These are phyloP conservation scores for Hartigia nigra DNA, from an alignment of 2,888 invertebrate species.

Conservation along the genomic window DNA sequence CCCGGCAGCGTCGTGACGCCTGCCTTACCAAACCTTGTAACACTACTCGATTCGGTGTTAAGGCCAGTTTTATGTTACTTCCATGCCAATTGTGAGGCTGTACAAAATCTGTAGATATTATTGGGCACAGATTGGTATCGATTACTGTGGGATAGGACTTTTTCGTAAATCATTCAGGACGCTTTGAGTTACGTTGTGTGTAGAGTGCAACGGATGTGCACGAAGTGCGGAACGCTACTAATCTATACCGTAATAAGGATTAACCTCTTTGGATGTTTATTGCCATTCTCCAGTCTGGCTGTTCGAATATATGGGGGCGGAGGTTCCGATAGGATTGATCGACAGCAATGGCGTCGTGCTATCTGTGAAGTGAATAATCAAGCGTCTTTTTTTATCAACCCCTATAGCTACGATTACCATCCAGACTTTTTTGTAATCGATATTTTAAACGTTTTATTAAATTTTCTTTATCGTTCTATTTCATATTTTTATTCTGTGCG, in stretches of 20 bases:
- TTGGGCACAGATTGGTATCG: background rate
- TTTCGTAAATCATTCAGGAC: background rate
- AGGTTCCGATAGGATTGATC: background rate
- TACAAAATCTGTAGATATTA: background rate
- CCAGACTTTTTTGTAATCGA: background rate
- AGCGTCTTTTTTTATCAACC: background rate
- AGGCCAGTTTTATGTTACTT: background rate
- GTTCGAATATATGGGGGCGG: background rate
- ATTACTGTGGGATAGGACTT: background rate
- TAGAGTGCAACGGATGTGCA: background rate
- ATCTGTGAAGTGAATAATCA: background rate
- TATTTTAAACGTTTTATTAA: background rate
- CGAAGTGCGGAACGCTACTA: background rate
- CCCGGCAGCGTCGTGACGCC: background rate
- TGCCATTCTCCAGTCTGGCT: background rate
- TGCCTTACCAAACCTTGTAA: constrained; percentile 7
- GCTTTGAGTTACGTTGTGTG: background rate
- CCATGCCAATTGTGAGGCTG: background rate
- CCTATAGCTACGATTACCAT: background rate
- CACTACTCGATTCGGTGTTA: constrained; percentile 22
- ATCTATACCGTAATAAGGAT: background rate
- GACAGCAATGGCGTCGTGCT: background rate
- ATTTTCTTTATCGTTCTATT: background rate
- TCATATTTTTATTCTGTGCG: background rate
- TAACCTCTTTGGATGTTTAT: background rate